Base-by-base conservation (phyloP, 2,888 invertebrate genomes). In the Agrotis ipsilon region DNA sequence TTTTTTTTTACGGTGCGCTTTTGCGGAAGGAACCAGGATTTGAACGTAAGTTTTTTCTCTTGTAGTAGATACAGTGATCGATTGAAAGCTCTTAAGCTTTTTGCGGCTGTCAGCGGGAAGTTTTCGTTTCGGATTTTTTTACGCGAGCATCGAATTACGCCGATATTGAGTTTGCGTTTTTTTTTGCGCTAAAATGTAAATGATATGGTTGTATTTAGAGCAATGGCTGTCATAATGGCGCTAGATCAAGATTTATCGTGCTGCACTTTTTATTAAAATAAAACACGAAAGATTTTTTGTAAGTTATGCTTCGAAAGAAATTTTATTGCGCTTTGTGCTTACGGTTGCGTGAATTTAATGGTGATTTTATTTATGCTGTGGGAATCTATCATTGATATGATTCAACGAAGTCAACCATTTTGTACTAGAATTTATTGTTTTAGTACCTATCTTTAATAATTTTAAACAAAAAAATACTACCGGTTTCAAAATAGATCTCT, bases 1-100 rank as follows among this genome's bases (percentile, higher is more conserved):
- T 80, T 88, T 82, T 86, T 87, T 82, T 86, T 86, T 85, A 75
- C 78, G 72, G 70, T 75, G 75, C 87, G 82, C 82, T 88, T 86
- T 84, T 80, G 80, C 83, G 85, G 85, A 84, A 80, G 85, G 88
- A 86, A 86, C 74, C 82, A 75, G 83, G 78, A 80, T 79, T 54
- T 69, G 84, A 80, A 89, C 75, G 94, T 94, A 93, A 94, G 93
- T 94, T 88, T 89, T 87, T 89, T 87, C 78, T 79, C 75, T 73
- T 71, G 69, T 81, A 74, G 69, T 77, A n/a, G n/a, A n/a, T n/a
- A 73, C 55, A 69, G 66, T 84, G 84, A 92, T 91, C 91, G 91
- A 91, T 92, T 89, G 78, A 80, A 85, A 89, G 88, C 88, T 91
- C 85, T 79, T 72, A 73, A 89, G 89, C 88, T 90, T 90, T 91